A percentile compares a stretch with the other conserved stretches of the same genome.
These are phyloP conservation scores for Alcedo atthis DNA, from an alignment of 2,797 vertebrate genomes.

Conservation along the genomic window DNA sequence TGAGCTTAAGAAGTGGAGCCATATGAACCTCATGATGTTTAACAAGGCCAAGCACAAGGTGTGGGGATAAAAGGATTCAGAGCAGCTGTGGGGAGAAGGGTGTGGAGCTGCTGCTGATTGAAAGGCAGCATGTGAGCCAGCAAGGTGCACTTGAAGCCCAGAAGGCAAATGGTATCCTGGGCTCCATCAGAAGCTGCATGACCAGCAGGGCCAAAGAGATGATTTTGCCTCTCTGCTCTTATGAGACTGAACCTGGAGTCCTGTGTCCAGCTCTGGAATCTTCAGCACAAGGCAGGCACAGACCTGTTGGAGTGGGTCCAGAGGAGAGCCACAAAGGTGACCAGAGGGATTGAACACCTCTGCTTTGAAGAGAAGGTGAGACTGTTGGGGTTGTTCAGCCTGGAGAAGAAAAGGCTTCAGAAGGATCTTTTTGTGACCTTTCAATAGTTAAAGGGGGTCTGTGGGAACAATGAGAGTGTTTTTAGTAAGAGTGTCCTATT, in stretches of 20 bases:
- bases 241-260: no score
- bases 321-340: not conserved
- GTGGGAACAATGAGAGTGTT: not conserved
- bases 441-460: not conserved
- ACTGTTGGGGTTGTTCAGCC: not conserved
- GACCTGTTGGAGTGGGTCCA: not conserved
- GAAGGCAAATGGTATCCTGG: not conserved
- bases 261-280: not conserved
- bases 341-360: not conserved
- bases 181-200: no score
- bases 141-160: not conserved
- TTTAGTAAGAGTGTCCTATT: not conserved
- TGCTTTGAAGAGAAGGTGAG: not conserved
- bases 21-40: no score
- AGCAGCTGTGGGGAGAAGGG: no score
- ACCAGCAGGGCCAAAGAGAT: not conserved
- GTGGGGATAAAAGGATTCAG: no score
- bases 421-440: not conserved
- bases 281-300: not conserved
- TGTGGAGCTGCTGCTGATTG: no score
- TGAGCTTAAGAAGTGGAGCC: no score
- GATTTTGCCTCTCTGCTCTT: not conserved
- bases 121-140: no score
- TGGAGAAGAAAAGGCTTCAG: not conserved
- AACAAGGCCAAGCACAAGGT: no score